Evolutionary conservation across 2,113 vertebrate genomes (phyloP).

Genomic region (Triplophysa siluroides): DNA sequence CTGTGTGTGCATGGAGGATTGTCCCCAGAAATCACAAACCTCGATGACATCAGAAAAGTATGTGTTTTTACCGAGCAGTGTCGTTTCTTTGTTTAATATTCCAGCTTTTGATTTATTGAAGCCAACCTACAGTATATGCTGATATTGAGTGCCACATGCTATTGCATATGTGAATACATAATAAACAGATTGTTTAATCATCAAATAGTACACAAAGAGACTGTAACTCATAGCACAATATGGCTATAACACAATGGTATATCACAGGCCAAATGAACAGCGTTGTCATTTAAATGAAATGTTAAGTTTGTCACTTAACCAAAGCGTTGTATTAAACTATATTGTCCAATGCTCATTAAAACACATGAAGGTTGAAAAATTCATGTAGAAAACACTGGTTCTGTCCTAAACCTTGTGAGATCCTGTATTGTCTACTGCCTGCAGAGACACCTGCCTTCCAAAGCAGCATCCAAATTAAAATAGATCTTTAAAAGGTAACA

Average conservation of each 20-base stretch:
- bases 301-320: neutral
- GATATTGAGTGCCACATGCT: neutral
- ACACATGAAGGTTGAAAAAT: neutral
- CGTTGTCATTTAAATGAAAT: neutral
- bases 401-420: neutral
- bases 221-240: neutral
- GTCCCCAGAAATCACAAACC: conserved; percentile 97
- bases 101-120: neutral
- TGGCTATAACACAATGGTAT: neutral
- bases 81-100: neutral
- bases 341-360: neutral
- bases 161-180: neutral
- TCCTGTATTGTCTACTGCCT: neutral
- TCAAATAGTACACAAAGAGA: neutral
- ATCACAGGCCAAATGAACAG: neutral
- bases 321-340: neutral
- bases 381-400: neutral
- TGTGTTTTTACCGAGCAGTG: conserved; percentile 64
- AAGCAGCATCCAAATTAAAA: neutral
- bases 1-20: conserved; percentile 96
- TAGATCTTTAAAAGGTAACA: neutral
- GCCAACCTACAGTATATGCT: neutral
- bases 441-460: no score
- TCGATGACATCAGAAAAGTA: conserved; percentile 99
- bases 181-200: neutral